Conservation (phyloP, 2,888 invertebrate species). For the Ochropacha duplaris region DNA sequence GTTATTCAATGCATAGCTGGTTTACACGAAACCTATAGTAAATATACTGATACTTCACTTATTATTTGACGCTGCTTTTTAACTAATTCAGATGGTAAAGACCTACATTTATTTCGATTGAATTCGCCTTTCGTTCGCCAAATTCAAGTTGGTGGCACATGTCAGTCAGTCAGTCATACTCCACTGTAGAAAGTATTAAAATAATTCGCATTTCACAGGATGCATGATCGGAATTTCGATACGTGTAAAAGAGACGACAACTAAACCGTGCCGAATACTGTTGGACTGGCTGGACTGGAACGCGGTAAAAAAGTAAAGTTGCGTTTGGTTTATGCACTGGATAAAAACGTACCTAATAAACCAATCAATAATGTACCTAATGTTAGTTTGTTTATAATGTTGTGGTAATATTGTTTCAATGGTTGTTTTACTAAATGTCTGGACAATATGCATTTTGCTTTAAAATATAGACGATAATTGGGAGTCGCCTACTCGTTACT, state of each 20-base stretch:
- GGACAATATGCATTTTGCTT: too few species aligned
- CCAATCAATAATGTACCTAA: slow-evolving; percentile 19
- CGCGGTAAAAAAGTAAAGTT: slow-evolving; percentile 4
- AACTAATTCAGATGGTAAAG: slow-evolving; percentile 51
- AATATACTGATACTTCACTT: slow-evolving; percentile 73
- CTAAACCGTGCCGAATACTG: slow-evolving; percentile 7
- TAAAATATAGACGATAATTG: too few species aligned
- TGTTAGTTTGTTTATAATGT: slow-evolving; percentile 8
- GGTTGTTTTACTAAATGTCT: not conserved
- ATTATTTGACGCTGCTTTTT: slow-evolving; percentile 60
- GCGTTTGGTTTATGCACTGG: slow-evolving; percentile 30
- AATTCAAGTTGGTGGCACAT: slow-evolving; percentile 51
- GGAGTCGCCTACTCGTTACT: too few species aligned
- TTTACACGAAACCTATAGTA: slow-evolving; percentile 46
- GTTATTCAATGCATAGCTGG: slow-evolving; percentile 65
- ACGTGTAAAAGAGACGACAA: slow-evolving; percentile 10
- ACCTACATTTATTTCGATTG: slow-evolving; percentile 75
- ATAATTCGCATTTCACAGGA: slow-evolving; percentile 7
- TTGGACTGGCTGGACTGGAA: slow-evolving; percentile 15
- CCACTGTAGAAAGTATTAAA: slow-evolving; percentile 10
- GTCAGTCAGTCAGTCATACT: slow-evolving; percentile 35
- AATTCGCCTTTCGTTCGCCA: slow-evolving; percentile 46
- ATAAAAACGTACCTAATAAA: slow-evolving; percentile 12
- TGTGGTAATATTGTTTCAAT: not conserved
- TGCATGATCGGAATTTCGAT: not conserved